phyloP scores from a whole-genome alignment of 2,888 invertebrate genomes.

The Amphipoea oculea region DNA sequence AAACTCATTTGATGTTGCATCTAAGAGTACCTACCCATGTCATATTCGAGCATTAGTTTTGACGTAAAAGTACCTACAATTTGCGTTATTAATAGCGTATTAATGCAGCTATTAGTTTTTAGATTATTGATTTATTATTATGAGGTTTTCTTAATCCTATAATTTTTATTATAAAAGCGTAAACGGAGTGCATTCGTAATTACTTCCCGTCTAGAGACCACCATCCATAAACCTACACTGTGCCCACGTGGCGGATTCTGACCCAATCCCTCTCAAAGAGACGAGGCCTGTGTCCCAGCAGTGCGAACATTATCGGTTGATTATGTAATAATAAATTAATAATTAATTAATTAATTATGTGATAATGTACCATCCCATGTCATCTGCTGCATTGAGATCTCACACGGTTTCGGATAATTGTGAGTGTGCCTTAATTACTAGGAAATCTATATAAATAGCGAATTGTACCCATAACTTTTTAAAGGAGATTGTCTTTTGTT shows the following conservation, averaged over 20 bases:
- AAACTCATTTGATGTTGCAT: not conserved
- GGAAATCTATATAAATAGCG: not conserved
- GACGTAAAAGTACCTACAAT: not conserved
- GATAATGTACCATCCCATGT: no score
- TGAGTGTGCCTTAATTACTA: no score
- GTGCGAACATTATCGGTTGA: no score
- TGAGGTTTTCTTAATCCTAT: not conserved
- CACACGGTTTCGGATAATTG: not conserved
- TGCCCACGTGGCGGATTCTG: no score
- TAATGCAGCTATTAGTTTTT: slow-evolving; percentile 6
- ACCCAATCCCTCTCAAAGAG: no score
- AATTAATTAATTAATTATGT: no score
- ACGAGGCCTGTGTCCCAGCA: no score
- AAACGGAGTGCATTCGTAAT: not conserved
- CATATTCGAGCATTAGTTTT: not conserved
- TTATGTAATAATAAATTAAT: no score
- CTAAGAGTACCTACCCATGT: not conserved
- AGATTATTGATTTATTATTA: slow-evolving; percentile 14
- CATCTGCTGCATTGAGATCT: not conserved
- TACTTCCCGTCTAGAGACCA: not conserved
- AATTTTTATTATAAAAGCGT: not conserved
- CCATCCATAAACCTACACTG: not conserved
- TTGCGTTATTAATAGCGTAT: slow-evolving; percentile 2
- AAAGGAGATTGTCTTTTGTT: not conserved
- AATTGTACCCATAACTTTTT: not conserved